Conservation (phyloP, 2,797 vertebrate genomes). For the Gorsachius magnificus region DNA sequence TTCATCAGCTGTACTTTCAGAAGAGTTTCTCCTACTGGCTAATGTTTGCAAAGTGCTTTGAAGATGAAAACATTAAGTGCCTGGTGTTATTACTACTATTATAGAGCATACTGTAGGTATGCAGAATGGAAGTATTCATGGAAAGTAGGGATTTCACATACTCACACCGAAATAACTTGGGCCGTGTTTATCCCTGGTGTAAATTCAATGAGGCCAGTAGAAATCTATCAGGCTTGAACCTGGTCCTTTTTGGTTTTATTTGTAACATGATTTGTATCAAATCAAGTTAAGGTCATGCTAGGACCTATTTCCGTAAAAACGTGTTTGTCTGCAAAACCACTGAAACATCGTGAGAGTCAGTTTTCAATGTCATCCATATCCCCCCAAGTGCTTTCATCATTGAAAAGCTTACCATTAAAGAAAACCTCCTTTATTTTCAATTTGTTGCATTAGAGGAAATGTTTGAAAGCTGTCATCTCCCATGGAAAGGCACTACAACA, state of each 20-base stretch:
- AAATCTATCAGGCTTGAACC: not conserved
- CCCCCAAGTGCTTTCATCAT: not conserved
- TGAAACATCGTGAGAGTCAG: not conserved
- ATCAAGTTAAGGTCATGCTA: not conserved
- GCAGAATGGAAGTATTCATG: not conserved
- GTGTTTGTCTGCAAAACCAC: not conserved
- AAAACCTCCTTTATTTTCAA: not conserved
- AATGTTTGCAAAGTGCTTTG: not conserved
- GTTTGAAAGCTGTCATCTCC: constrained; percentile 14
- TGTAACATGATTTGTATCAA: not conserved
- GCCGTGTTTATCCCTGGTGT: not conserved
- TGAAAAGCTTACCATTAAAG: constrained; percentile 3
- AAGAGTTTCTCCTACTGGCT: not conserved
- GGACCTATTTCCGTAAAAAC: not conserved
- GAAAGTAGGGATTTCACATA: not conserved
- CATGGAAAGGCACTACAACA: not conserved
- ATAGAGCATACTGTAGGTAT: not conserved
- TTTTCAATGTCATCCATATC: not conserved
- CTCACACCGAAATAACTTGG: not conserved
- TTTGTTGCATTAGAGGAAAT: not conserved
- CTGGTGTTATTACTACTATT: not conserved
- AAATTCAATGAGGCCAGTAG: not conserved
- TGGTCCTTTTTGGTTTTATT: not conserved
- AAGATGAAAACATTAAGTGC: not conserved
- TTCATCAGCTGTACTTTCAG: not conserved